Evolutionary conservation across 23 tunicate species (phyloP).

Genomic region (Styela plicata): DNA sequence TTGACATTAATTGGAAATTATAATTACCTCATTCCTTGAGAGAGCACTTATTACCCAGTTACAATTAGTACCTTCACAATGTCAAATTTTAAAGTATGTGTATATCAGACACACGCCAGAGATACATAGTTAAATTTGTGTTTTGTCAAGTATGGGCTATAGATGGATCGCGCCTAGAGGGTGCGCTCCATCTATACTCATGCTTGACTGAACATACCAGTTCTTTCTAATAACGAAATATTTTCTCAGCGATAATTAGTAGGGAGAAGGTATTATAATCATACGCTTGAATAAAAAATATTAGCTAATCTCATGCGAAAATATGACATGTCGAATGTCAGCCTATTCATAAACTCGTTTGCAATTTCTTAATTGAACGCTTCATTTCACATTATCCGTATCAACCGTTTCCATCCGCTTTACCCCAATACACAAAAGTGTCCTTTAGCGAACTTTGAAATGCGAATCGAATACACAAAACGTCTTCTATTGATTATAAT

Average conservation of each 20-base stretch:
- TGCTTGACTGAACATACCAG: too few relatives aligned
- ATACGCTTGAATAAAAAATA: not conserved
- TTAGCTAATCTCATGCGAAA: not conserved
- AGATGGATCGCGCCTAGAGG: too few relatives aligned
- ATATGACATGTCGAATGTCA: not conserved
- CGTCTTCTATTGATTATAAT: too few relatives aligned
- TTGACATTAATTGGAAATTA: not conserved
- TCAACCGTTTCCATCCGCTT: not conserved
- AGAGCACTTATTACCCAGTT: too few relatives aligned
- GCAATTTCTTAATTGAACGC: not conserved
- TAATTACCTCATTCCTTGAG: not conserved
- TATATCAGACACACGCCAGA: too few relatives aligned
- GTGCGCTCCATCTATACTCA: too few relatives aligned
- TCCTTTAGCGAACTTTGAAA: too few relatives aligned
- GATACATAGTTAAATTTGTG: too few relatives aligned
- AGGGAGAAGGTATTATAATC: not conserved
- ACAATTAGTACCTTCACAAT: too few relatives aligned
- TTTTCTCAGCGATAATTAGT: not conserved
- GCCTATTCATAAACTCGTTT: not conserved
- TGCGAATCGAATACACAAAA: too few relatives aligned
- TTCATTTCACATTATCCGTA: not conserved
- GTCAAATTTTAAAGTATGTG: too few relatives aligned
- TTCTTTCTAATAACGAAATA: not conserved
- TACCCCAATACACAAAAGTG: not conserved
- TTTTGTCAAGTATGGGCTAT: too few relatives aligned